Conservation (phyloP, 1,140 invertebrate genomes). For the Choristoneura fumiferana region DNA sequence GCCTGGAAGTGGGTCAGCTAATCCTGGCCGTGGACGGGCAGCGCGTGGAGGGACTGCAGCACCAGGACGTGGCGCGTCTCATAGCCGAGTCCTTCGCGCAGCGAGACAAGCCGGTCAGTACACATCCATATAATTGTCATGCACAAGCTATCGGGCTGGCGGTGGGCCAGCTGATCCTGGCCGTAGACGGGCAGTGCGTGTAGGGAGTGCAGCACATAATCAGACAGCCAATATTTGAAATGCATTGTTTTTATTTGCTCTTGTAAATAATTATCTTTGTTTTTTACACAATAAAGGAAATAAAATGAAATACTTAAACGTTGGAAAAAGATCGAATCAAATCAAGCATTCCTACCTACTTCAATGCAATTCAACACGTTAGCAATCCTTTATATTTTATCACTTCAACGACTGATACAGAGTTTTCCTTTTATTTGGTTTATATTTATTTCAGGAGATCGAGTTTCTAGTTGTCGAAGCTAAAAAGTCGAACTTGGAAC, state of each 20-base stretch:
- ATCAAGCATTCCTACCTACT: too few species aligned
- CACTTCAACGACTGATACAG: neutral
- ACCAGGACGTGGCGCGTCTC: conserved; percentile 90
- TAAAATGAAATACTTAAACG: too few species aligned
- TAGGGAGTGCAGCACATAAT: conserved; percentile 89
- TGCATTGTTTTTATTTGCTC: too few species aligned
- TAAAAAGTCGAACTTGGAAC: conserved; percentile 93
- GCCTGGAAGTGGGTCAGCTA: conserved; percentile 94
- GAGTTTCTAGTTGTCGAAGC: conserved; percentile 94
- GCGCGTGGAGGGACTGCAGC: conserved; percentile 89
- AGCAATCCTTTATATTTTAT: too few species aligned
- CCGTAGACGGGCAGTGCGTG: conserved; percentile 93
- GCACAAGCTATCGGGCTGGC: conserved; percentile 93
- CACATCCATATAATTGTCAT: neutral
- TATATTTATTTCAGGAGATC: conserved; percentile 86
- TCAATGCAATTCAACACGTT: too few species aligned
- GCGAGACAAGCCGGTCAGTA: conserved; percentile 82
- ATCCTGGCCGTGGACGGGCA: conserved; percentile 96
- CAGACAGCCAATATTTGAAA: too few species aligned
- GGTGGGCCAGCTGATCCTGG: conserved; percentile 95
- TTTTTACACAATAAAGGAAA: too few species aligned
- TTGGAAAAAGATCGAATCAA: too few species aligned
- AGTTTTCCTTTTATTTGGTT: neutral
- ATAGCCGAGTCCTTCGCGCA: conserved; percentile 94
- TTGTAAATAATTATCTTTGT: too few species aligned